Conservation (phyloP, 2,888 invertebrate species). For the Hydroisotoma schaefferi region DNA sequence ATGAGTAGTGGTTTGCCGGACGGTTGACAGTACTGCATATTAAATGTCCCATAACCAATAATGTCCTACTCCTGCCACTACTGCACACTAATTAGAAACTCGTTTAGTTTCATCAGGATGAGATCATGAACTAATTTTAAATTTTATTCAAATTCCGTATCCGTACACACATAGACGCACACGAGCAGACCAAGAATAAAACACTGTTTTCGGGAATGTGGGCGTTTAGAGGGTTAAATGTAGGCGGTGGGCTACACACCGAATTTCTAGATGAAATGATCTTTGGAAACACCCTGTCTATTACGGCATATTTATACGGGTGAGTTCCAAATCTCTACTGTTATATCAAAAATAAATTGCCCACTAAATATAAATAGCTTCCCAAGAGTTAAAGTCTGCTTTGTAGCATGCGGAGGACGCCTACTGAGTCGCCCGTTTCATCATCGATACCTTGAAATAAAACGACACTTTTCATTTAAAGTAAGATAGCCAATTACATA, state of each 20-base stretch:
- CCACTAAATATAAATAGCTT: too few species aligned
- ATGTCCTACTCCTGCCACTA: background rate
- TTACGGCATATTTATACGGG: background rate
- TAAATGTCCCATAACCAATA: constrained; percentile 8
- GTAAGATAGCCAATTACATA: too few species aligned
- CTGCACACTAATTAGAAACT: constrained; percentile 13
- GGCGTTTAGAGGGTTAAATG: constrained; percentile 12
- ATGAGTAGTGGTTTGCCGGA: background rate
- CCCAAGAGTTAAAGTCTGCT: too few species aligned
- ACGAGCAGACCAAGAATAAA: background rate
- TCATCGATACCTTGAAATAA: too few species aligned
- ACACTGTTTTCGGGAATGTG: background rate
- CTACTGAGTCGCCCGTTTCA: too few species aligned
- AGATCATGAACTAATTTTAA: constrained; percentile 11
- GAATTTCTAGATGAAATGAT: background rate
- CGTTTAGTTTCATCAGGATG: background rate
- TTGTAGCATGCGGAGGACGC: too few species aligned
- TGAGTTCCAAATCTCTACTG: too few species aligned
- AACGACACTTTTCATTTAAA: too few species aligned
- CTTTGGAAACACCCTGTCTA: background rate
- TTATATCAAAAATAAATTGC: too few species aligned
- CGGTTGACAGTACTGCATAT: background rate
- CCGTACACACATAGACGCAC: too few species aligned
- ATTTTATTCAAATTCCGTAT: background rate
- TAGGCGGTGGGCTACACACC: constrained; percentile 1